A percentile compares a stretch with the other conserved stretches of the same genome.
Conservation (phyloP, 1,140 invertebrate species). For the Mercenaria mercenaria region DNA sequence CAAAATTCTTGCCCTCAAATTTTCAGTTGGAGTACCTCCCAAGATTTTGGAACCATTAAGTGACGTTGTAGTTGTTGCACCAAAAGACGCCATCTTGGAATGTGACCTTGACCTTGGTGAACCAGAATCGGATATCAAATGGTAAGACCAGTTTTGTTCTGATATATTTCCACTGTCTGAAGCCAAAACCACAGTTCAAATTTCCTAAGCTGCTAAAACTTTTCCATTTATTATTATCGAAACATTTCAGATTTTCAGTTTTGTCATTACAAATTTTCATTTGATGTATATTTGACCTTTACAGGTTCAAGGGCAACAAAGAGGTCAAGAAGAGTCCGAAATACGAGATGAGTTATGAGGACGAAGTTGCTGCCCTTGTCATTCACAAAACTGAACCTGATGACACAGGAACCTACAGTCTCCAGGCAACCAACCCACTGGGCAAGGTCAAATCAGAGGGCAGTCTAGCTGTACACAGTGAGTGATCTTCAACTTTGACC, state of each 20-base stretch:
- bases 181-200: no score
- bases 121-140: conserved; percentile 84
- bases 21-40: conserved; percentile 83
- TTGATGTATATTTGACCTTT: not conserved
- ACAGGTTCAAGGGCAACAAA: conserved; percentile 83
- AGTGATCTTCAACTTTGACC: conserved; percentile 65
- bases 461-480: conserved; percentile 83
- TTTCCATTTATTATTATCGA: no score
- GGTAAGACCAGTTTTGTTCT: no score
- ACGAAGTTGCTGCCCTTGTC: conserved; percentile 82
- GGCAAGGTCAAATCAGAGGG: conserved; percentile 84
- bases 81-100: conserved; percentile 82
- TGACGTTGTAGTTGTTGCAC: conserved; percentile 80
- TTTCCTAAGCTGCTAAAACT: no score
- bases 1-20: no score
- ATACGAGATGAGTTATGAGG: conserved; percentile 84
- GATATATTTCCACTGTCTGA: not conserved
- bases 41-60: conserved; percentile 80
- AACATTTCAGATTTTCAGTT: no score
- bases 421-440: conserved; percentile 82
- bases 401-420: conserved; percentile 84
- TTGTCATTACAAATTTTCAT: no score
- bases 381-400: conserved; percentile 82
- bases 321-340: conserved; percentile 83
- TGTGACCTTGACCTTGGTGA: conserved; percentile 84